Conservation (phyloP, 2,888 invertebrate species). For the Callimorpha dominula region DNA sequence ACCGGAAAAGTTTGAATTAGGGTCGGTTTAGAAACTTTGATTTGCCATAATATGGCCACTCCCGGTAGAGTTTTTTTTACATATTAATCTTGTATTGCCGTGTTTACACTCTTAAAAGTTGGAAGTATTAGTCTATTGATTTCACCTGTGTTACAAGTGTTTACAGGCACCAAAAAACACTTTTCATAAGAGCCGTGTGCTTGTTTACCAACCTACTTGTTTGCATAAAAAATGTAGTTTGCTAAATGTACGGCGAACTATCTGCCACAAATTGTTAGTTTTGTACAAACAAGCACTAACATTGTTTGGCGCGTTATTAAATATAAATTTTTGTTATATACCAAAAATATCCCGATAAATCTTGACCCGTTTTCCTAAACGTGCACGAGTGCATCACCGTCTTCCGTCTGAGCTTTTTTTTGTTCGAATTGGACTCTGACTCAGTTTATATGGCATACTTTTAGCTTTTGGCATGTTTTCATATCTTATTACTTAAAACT, state of each 20-base stretch:
- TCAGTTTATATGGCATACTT: slow-evolving; percentile 20
- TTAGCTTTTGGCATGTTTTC: slow-evolving; percentile 4
- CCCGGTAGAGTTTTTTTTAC: too few relatives aligned
- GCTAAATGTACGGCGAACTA: background rate
- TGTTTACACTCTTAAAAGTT: too few relatives aligned
- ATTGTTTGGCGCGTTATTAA: slow-evolving; percentile 40
- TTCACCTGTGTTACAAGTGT: too few relatives aligned
- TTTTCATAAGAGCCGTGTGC: too few relatives aligned
- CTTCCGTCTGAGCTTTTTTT: slow-evolving; percentile 23
- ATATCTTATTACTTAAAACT: slow-evolving; percentile 1
- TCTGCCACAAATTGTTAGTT: slow-evolving; percentile 1
- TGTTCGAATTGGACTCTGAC: slow-evolving; percentile 24
- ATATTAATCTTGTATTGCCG: too few relatives aligned
- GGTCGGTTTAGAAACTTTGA: too few relatives aligned
- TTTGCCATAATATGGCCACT: too few relatives aligned
- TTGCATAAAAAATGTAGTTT: background rate
- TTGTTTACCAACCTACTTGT: background rate
- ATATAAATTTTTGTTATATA: slow-evolving; percentile 54
- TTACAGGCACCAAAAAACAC: too few relatives aligned
- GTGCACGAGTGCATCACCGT: slow-evolving; percentile 22
- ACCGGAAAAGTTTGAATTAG: too few relatives aligned
- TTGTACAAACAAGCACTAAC: slow-evolving; percentile 1
- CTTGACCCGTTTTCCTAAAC: slow-evolving; percentile 53
- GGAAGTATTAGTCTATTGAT: too few relatives aligned
- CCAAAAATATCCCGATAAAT: too few relatives aligned